Evolutionary conservation across 2,113 vertebrate genomes (phyloP).

Genomic region (Apistogramma diplotaenia): DNA sequence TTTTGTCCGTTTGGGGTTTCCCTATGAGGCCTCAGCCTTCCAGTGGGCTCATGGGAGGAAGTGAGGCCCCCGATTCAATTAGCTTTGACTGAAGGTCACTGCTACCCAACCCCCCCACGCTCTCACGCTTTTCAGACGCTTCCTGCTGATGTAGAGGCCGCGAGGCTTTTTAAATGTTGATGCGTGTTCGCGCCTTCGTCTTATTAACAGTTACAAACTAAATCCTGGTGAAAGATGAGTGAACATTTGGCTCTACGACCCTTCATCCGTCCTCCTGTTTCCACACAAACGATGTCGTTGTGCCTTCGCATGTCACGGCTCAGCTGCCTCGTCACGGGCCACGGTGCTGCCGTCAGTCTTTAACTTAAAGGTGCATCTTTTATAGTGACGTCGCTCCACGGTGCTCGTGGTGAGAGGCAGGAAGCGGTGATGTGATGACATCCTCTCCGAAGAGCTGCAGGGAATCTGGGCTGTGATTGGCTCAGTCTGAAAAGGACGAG

Average conservation of each 20-base stretch:
- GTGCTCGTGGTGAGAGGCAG: conserved; percentile 10
- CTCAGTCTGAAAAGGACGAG: neutral
- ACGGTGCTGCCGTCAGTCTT: conserved; percentile 28
- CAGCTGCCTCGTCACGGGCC: neutral
- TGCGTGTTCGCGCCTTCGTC: neutral
- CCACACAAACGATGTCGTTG: no score
- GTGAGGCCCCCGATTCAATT: conserved; percentile 57
- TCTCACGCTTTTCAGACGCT: conserved; percentile 22
- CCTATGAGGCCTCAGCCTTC: conserved; percentile 26
- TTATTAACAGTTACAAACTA: neutral
- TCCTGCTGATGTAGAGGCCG: conserved; percentile 2
- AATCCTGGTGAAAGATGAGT: conserved; percentile 16
- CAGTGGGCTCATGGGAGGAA: conserved; percentile 53
- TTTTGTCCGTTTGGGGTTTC: conserved; percentile 34
- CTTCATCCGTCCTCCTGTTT: neutral
- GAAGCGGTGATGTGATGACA: conserved; percentile 45
- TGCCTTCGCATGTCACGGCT: no score
- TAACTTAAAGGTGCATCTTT: conserved; percentile 19
- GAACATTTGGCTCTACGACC: neutral
- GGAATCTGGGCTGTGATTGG: conserved; percentile 16
- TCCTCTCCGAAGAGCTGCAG: no score
- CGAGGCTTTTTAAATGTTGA: neutral
- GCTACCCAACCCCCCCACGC: conserved; percentile 13
- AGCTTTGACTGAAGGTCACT: conserved; percentile 52
- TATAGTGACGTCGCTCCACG: conserved; percentile 13